Evolutionary conservation across 1,140 invertebrate species (phyloP), one percentile per base, ranked within the genome.

Genomic region (Drosophila mojavensis): DNA sequence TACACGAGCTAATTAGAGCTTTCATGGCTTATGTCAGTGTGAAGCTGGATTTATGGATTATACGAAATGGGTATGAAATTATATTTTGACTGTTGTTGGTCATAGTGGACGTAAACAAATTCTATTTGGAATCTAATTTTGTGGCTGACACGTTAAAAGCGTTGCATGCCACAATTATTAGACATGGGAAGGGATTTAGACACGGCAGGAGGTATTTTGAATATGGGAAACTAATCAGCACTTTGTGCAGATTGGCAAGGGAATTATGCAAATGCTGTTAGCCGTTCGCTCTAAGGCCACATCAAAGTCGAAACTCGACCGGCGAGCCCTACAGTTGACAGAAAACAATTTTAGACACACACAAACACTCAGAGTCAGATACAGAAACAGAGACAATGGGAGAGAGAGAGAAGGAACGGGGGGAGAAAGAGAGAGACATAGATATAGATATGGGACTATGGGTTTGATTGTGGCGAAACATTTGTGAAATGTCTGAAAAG

Each of bases 401-500:
- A 26, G 30, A n/a, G 11, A 41, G 20, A 36, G 39, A 43, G 4
- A 51, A 47, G n/a, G n/a, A n/a, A n/a, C n/a, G 47, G 2, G n/a
- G 13, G 48, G 36, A 26, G 41, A 30, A n/a, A 4, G 20, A 36
- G 10, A 36, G 17, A n/a, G 10, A 50, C 13, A 47, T 26, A 51
- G 7, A 59, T 7, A 68, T 68, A 39, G 51, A 11, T 59, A 45
- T 15, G 43, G 43, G 13, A n/a, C 41, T 54, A 70, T 50, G 30
- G 41, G 10, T 43, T 61, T 56, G 65, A n/a, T 33, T 43, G 70
- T 67, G 10, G 51, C 30, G 63, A 39, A 36, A 68, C 59, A 68
- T 69, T 68, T 68, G 65, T 68, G 48, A 71, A 65, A 79, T 72
- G 78, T 75, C 69, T 63, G 51, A 82, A 82, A 82, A 78, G 80